Percentiles rank a stretch among this genome's conserved stretches.
Conservation (phyloP, 2,113 vertebrate species). For the Clupea harengus region DNA sequence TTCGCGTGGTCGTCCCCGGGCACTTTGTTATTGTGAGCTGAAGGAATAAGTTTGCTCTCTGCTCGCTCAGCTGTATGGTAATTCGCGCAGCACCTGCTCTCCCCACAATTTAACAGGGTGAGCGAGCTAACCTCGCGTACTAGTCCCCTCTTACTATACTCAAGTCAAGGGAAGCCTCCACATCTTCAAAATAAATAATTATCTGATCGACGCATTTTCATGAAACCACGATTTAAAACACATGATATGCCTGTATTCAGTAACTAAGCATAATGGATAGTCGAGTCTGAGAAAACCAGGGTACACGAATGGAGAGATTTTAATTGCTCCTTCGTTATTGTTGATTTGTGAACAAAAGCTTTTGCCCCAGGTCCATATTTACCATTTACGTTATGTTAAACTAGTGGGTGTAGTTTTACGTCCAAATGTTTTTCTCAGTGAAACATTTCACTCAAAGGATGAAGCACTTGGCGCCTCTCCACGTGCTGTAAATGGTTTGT, state of each 20-base stretch:
- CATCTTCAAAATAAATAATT: neutral
- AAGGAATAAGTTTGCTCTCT: conserved; percentile 88
- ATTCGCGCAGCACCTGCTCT: conserved; percentile 97
- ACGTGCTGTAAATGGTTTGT: neutral
- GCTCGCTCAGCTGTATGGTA: conserved; percentile 99
- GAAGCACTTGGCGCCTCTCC: neutral
- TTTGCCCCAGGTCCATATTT: neutral
- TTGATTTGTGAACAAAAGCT: neutral
- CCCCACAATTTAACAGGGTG: conserved; percentile 84
- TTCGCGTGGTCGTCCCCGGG: conserved; percentile 75
- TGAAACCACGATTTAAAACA: neutral
- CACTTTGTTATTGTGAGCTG: conserved; percentile 85
- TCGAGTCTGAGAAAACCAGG: neutral
- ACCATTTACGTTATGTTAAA: neutral
- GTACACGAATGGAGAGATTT: neutral
- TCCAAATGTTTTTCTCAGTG: neutral
- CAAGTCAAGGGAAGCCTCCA: neutral
- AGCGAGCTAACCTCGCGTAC: conserved; percentile 74
- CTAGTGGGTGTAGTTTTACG: too few species aligned
- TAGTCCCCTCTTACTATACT: neutral
- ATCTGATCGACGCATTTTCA: neutral
- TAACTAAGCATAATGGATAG: neutral
- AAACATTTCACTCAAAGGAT: neutral
- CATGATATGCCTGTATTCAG: neutral
- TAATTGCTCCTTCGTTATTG: neutral